Percentiles rank a stretch among this genome's conserved stretches.
Evolutionary conservation across 2,113 vertebrate species (phyloP).

Genomic region (Macroglossus sobrinus): DNA sequence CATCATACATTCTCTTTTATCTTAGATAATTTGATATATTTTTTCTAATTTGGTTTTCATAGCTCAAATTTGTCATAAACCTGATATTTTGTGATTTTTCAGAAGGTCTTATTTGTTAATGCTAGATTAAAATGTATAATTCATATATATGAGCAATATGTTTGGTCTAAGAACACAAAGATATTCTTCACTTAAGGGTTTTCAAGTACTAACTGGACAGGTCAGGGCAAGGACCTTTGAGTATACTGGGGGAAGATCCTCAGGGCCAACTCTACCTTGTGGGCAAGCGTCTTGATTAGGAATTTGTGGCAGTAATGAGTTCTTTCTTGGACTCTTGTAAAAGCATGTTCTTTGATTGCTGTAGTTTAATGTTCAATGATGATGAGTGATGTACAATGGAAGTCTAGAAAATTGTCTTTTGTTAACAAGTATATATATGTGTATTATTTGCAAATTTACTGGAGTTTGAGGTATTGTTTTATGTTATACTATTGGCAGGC

Average conservation of each 20-base stretch:
- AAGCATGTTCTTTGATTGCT: background rate
- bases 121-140: background rate
- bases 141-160: background rate
- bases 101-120: background rate
- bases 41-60: background rate
- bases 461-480: background rate
- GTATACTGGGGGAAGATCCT: background rate
- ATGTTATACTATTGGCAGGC: background rate
- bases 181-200: background rate
- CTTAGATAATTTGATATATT: background rate
- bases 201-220: background rate
- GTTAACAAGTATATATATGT: background rate
- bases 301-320: background rate
- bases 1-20: background rate
- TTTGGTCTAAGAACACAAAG: background rate
- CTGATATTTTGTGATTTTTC: background rate
- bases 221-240: background rate
- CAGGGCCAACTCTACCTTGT: background rate
- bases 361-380: background rate
- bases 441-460: background rate
- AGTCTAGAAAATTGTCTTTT: background rate
- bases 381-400: background rate
- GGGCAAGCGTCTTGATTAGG: background rate
- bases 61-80: background rate
- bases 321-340: background rate